Percentiles rank a stretch among this genome's conserved stretches.
Evolutionary conservation across 2,797 vertebrate species (phyloP).

Genomic region (Zenarchopterus dispar): DNA sequence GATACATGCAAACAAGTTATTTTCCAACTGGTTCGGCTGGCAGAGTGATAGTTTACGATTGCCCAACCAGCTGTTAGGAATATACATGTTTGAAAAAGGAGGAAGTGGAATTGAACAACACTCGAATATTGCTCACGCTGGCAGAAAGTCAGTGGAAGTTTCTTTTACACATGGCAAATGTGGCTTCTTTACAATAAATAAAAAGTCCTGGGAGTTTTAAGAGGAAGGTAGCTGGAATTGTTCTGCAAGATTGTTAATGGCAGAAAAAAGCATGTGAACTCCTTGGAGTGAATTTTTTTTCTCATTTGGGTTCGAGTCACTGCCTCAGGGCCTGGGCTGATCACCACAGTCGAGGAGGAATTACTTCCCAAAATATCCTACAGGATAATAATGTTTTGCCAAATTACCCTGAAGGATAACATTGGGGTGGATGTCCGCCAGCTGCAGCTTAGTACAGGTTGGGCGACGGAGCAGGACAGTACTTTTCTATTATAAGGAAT

Average conservation of each 20-base stretch:
- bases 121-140: background rate
- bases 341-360: no score
- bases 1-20: constrained; percentile 6
- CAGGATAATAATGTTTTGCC: no score
- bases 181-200: background rate
- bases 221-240: background rate
- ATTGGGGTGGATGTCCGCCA: no score
- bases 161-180: background rate
- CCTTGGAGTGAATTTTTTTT: no score
- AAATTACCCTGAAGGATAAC: no score
- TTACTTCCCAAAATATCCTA: no score
- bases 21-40: background rate
- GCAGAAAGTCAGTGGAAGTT: background rate
- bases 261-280: background rate
- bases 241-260: constrained; percentile 8
- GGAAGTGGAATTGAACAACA: constrained; percentile 30
- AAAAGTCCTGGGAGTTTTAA: background rate
- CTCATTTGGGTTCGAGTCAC: no score
- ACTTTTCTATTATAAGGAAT: no score
- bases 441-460: no score
- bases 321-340: no score
- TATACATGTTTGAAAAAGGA: constrained; percentile 28
- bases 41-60: constrained; percentile 16
- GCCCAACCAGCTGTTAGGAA: constrained; percentile 42
- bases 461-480: no score